Conservation (phyloP, 1,140 invertebrate species). For the Colletes gigas region DNA sequence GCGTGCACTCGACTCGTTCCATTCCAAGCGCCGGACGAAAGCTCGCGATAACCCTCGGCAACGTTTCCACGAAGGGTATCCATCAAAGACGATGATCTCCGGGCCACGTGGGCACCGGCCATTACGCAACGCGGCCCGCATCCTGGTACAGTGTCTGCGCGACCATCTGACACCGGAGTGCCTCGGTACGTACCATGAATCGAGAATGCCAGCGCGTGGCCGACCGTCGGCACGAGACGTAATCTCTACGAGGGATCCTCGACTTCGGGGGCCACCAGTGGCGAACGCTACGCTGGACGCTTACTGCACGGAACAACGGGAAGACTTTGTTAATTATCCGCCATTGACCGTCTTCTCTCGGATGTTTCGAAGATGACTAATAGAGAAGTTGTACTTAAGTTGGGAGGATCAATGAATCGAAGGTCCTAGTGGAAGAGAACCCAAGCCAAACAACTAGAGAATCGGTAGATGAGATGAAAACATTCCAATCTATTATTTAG, state of each 20-base stretch:
- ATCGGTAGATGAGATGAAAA: no score
- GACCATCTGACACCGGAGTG: constrained; percentile 49
- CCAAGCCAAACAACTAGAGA: no score
- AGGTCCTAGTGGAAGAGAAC: no score
- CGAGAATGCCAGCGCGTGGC: constrained; percentile 67
- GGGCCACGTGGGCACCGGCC: constrained; percentile 46
- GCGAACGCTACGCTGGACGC: background rate
- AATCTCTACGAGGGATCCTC: constrained; percentile 30
- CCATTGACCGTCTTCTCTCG: no score
- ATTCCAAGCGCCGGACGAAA: constrained; percentile 15
- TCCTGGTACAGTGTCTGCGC: constrained; percentile 24
- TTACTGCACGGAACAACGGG: no score
- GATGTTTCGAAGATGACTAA: no score
- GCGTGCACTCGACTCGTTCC: background rate
- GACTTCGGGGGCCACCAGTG: constrained; percentile 9
- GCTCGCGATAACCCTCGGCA: constrained; percentile 20
- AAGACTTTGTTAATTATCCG: no score
- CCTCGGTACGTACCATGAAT: constrained; percentile 58
- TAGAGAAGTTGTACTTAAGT: no score
- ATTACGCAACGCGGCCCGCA: constrained; percentile 50
- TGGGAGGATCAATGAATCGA: no score
- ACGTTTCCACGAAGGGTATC: constrained; percentile 29
- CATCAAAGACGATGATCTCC: constrained; percentile 36
- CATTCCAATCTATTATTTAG: no score
- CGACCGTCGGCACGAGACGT: constrained; percentile 22